These are phyloP conservation scores for Telenomus remus DNA, from an alignment of 1,140 invertebrate genomes.

Conservation along the genomic window DNA sequence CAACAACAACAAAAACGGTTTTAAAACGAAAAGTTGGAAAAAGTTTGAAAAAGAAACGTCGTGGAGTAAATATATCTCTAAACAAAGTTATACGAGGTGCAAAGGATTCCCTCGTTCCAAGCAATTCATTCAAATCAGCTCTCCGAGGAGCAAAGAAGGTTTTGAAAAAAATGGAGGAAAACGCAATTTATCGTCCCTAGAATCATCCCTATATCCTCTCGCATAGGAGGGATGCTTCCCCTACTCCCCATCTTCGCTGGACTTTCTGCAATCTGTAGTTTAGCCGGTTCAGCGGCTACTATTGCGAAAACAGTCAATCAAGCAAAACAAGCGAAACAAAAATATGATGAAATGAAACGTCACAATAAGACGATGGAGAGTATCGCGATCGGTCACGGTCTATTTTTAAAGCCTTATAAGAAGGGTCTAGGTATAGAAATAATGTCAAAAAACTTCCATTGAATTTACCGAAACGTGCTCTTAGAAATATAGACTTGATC, in stretches of 20 bases:
- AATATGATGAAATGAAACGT: background rate
- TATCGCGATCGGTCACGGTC: background rate
- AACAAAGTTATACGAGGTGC: background rate
- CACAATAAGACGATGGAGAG: background rate
- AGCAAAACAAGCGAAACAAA: background rate
- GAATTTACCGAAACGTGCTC: background rate
- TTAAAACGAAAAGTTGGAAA: background rate
- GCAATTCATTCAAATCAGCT: background rate
- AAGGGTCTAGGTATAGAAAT: background rate
- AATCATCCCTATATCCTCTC: background rate
- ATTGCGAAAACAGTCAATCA: background rate
- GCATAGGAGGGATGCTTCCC: background rate
- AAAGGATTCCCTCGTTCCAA: background rate
- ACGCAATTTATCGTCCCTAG: background rate
- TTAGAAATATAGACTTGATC: background rate
- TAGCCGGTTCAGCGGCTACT: background rate
- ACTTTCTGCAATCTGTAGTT: background rate
- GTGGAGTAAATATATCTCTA: background rate
- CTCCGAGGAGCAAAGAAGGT: background rate
- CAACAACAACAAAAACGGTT: slow-evolving; percentile 64
- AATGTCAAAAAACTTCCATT: slow-evolving; percentile 1
- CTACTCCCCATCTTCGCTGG: background rate
- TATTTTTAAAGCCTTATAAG: background rate
- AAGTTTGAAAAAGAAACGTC: background rate
- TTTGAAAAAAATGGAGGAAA: background rate